phyloP scores from a whole-genome alignment of 2,797 vertebrate species.

The Sebastes vulpes region DNA sequence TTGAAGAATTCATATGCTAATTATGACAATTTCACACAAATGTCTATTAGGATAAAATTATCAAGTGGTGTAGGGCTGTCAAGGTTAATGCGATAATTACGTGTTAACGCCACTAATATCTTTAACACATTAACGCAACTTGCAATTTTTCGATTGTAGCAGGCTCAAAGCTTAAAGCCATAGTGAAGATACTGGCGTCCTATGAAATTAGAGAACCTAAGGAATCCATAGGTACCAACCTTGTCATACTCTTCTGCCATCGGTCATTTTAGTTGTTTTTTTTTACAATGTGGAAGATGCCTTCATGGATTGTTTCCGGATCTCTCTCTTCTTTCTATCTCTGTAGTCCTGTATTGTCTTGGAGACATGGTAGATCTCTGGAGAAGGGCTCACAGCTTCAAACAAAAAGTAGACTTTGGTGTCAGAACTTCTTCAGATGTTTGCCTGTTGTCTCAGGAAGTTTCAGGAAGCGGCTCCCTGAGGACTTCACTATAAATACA shows the following conservation, averaged over 20 bases:
- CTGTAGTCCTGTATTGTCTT: constrained; percentile 29
- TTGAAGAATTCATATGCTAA: background rate
- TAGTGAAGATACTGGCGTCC: background rate
- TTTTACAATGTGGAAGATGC: background rate
- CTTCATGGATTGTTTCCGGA: background rate
- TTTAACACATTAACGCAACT: no score
- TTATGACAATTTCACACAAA: background rate
- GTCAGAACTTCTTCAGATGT: background rate
- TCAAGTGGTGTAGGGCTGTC: no score
- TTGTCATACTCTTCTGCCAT: background rate
- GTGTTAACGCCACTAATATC: no score
- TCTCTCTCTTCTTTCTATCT: constrained; percentile 7
- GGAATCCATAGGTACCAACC: background rate
- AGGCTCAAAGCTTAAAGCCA: background rate
- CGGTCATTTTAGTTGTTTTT: background rate
- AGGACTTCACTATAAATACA: constrained; percentile 39
- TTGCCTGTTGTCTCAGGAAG: constrained; percentile 10
- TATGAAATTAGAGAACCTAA: background rate
- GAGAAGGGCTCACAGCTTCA: constrained; percentile 10
- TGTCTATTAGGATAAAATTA: fast-evolving
- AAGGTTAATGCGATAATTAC: background rate
- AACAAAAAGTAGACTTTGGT: background rate
- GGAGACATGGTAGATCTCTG: constrained; percentile 27
- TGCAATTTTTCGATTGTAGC: background rate
- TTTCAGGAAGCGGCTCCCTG: constrained; percentile 39